Percentiles rank a stretch among this genome's conserved stretches.
Evolutionary conservation across 1,140 invertebrate genomes (phyloP).

Genomic region (Papilio xuthus): DNA sequence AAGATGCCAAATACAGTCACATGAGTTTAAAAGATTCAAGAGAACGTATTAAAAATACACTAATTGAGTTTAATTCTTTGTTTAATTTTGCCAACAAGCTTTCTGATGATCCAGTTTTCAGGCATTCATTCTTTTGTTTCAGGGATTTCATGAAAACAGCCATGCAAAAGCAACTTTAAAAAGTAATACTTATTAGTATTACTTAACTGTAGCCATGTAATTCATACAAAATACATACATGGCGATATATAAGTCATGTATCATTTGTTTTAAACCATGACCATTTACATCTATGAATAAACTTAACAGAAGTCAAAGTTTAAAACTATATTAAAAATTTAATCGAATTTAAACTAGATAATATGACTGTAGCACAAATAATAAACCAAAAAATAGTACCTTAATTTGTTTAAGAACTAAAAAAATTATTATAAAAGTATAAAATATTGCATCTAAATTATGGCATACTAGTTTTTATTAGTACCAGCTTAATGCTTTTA

Average conservation of each 20-base stretch:
- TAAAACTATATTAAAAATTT: background rate
- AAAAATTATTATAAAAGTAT: slow-evolving; percentile 51
- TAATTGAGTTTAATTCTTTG: background rate
- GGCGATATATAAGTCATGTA: too few relatives aligned
- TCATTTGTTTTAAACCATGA: too few relatives aligned
- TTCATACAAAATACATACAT: too few relatives aligned
- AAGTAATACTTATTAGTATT: too few relatives aligned
- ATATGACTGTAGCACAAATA: slow-evolving; percentile 2
- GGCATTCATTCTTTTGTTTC: background rate
- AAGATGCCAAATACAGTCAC: too few relatives aligned
- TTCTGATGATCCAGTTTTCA: background rate
- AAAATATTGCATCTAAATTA: slow-evolving; percentile 72
- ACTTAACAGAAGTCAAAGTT: background rate
- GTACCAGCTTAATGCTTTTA: slow-evolving; percentile 33
- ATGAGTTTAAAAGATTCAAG: background rate
- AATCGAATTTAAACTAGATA: background rate
- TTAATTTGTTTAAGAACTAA: slow-evolving; percentile 20
- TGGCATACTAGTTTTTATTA: slow-evolving; percentile 62
- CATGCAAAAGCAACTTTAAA: background rate
- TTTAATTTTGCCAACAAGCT: background rate
- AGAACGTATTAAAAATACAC: too few relatives aligned
- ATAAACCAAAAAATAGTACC: background rate
- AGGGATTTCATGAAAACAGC: background rate
- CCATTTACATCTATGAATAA: background rate
- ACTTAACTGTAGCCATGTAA: too few relatives aligned